phyloP scores from a whole-genome alignment of 2,113 vertebrate species.

The Pteronura brasiliensis region DNA sequence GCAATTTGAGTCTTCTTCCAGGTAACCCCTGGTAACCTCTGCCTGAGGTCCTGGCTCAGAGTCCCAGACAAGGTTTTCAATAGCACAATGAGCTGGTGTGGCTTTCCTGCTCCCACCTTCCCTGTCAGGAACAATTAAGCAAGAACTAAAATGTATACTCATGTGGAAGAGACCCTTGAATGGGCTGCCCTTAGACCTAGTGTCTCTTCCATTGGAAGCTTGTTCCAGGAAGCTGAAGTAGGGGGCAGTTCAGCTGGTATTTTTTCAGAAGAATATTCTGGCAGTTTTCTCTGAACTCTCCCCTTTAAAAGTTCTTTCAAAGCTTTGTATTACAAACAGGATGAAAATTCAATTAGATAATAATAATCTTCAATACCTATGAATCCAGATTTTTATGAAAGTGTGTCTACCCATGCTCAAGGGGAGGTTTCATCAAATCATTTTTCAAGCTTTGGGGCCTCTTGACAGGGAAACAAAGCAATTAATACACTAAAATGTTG shows the following conservation, averaged over 20 bases:
- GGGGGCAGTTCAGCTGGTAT: not conserved
- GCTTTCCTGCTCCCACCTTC: not conserved
- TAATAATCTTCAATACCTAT: not conserved
- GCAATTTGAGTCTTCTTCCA: not conserved
- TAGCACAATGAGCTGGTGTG: not conserved
- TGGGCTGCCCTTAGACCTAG: not conserved
- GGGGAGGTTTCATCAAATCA: not conserved
- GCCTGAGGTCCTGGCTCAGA: not conserved
- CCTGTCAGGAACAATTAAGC: slow-evolving; percentile 13
- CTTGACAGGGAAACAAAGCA: not conserved
- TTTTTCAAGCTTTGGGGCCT: not conserved
- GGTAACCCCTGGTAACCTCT: not conserved
- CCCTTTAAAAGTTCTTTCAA: not conserved
- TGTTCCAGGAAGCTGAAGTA: not conserved
- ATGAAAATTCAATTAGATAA: not conserved
- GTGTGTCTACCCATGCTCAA: not conserved
- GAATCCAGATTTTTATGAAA: not conserved
- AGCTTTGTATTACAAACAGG: not conserved
- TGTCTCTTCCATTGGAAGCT: not conserved
- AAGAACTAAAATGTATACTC: not conserved
- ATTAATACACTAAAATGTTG: not conserved
- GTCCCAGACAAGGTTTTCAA: not conserved
- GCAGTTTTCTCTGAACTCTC: not conserved
- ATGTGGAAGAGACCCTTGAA: not conserved
- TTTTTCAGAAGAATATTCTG: not conserved